Percentiles rank a stretch among this genome's conserved stretches.
phyloP scores from a whole-genome alignment of 2,888 invertebrate species.

The Ommatoiulus sabulosus region DNA sequence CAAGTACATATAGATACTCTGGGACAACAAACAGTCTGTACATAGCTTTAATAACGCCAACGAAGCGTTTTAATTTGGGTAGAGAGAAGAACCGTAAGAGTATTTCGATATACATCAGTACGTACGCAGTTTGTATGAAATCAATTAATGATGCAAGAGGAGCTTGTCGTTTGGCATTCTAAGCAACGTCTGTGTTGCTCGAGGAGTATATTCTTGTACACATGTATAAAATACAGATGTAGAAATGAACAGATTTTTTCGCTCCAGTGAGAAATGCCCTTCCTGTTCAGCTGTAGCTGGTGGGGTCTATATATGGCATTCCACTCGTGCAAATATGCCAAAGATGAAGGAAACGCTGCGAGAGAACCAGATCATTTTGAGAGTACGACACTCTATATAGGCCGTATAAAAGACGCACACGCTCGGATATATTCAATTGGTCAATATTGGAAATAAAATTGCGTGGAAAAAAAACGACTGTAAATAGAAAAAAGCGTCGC shows the following conservation, averaged over 20 bases:
- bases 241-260: slow-evolving; percentile 7
- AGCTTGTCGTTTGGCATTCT: neutral
- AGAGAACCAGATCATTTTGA: slow-evolving; percentile 7
- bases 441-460: slow-evolving; percentile 41
- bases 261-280: neutral
- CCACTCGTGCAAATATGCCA: neutral
- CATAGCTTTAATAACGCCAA: too few species aligned
- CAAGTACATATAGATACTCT: too few species aligned
- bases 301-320: neutral
- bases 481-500: neutral
- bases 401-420: neutral
- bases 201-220: neutral
- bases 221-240: neutral
- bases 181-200: neutral
- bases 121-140: too few species aligned
- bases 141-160: neutral
- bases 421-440: slow-evolving; percentile 7
- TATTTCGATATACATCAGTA: too few species aligned
- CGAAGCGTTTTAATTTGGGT: too few species aligned
- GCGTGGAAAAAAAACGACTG: neutral
- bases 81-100: too few species aligned
- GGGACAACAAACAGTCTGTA: too few species aligned
- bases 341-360: neutral
- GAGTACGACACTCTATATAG: neutral
- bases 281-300: neutral